Base-by-base conservation (phyloP, 2,113 vertebrate genomes). In the Fulmarus glacialis region DNA sequence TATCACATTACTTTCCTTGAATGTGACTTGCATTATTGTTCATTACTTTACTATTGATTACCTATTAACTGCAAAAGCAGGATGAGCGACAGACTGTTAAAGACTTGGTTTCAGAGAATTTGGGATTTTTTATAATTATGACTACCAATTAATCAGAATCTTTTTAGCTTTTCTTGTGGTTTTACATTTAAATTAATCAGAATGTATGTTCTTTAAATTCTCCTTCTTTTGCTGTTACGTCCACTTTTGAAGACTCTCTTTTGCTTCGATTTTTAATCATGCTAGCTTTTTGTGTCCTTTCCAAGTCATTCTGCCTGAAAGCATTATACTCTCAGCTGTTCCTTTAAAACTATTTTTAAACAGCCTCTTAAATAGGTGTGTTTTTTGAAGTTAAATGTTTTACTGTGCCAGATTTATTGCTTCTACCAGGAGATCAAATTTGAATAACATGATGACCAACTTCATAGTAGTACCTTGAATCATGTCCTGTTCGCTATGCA, bases 401-500 rank as follows among this genome's bases (percentile, higher is more conserved):
- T 15, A 2, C 72, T 86, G 43, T 68, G 71, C 38, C 0, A 0
- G 40, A 83, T 82, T 89, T 88, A 80, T 27, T 73, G 30, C 79
- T 80, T 68, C 62, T 79, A 71, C 50, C 50, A 82, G 77, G 58
- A 84, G n/a, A 67, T 50, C 34, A 47, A 18, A 86, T 83, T 43
- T 86, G 45, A 83, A 9, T 70, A 86, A 72, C 62, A 12, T 24
- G 3, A 79, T 55, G 43, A 62, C 59, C 68, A 87, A 71, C 42
- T 53, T 83, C 58, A 60, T 4, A 15, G 53, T 7, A 64, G 12
- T 10, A 52, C 13, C 66, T 16, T 24, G 67, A 75, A 27, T 55
- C 15, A 4, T 1, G 12, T 13, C 66, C 75, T 45, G 21, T 14
- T 71, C 1, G 0, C 60, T 50, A 2, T 6, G 38, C 55, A 82